These are phyloP conservation scores for Sialis lutaria DNA, from an alignment of 2,888 invertebrate genomes.

Conservation along the genomic window DNA sequence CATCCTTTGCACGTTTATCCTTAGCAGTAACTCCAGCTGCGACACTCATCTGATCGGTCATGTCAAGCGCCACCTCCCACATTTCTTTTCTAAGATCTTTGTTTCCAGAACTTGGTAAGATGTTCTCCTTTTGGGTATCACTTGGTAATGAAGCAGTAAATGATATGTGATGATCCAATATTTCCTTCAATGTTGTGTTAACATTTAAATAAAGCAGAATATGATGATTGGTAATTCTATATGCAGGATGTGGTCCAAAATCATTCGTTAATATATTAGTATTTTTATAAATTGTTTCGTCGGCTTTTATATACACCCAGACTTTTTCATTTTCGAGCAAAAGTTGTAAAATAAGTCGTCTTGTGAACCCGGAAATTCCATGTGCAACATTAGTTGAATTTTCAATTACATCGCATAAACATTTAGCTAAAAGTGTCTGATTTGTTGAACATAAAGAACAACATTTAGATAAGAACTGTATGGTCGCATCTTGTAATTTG, in stretches of 20 bases:
- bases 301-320: slow-evolving; percentile 46
- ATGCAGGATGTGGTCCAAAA: slow-evolving; percentile 42
- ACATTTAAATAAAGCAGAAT: slow-evolving; percentile 57
- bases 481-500: slow-evolving; percentile 55
- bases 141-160: slow-evolving; percentile 16
- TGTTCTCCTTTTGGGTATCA: slow-evolving; percentile 14
- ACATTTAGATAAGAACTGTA: slow-evolving; percentile 66
- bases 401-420: slow-evolving; percentile 59
- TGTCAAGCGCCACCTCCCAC: slow-evolving; percentile 26
- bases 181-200: slow-evolving; percentile 54
- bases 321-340: slow-evolving; percentile 74
- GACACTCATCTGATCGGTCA: slow-evolving; percentile 41
- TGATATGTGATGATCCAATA: slow-evolving; percentile 44
- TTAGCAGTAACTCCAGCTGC: slow-evolving; percentile 78
- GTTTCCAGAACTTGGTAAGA: neutral
- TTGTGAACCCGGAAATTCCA: slow-evolving; percentile 74
- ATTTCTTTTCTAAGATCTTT: slow-evolving; percentile 19
- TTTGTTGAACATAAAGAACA: slow-evolving; percentile 73
- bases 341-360: slow-evolving; percentile 70
- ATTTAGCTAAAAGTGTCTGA: slow-evolving; percentile 65
- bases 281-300: slow-evolving; percentile 24
- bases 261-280: slow-evolving; percentile 17
- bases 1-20: slow-evolving; percentile 75
- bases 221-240: slow-evolving; percentile 55
- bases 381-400: slow-evolving; percentile 24